Conservation (phyloP, 2,888 invertebrate species). For the Boloria selene region DNA sequence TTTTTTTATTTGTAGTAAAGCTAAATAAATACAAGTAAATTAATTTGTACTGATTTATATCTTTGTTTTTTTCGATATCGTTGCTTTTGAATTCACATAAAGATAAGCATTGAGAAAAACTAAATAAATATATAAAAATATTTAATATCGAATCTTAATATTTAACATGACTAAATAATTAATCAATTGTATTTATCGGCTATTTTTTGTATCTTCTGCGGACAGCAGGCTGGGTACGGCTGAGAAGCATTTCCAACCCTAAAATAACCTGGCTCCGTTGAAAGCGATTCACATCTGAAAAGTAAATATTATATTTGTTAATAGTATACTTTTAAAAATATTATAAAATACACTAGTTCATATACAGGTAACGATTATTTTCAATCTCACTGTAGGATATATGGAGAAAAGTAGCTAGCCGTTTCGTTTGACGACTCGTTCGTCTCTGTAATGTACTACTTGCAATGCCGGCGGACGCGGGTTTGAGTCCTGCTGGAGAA, state of each 20-base stretch:
- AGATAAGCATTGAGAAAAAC: not conserved
- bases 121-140: constrained; percentile 2
- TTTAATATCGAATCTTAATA: not conserved
- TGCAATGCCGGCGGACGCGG: no score
- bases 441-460: no score
- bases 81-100: not conserved
- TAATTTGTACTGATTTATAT: no score
- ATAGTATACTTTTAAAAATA: no score
- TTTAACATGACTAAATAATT: constrained; percentile 1
- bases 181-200: constrained; percentile 35
- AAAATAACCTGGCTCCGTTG: constrained; percentile 59
- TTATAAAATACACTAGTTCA: no score
- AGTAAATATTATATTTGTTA: not conserved
- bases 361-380: no score
- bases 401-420: no score
- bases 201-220: constrained; percentile 53
- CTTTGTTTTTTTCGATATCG: no score
- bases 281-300: constrained; percentile 54
- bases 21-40: not conserved
- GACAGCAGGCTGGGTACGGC: constrained; percentile 69
- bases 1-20: no score
- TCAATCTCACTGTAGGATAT: no score
- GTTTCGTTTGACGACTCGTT: no score
- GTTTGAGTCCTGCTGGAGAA: no score
- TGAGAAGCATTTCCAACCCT: constrained; percentile 60